These are phyloP conservation scores for Chascanopsetta lugubris DNA, from an alignment of 2,113 vertebrate species.

Conservation along the genomic window DNA sequence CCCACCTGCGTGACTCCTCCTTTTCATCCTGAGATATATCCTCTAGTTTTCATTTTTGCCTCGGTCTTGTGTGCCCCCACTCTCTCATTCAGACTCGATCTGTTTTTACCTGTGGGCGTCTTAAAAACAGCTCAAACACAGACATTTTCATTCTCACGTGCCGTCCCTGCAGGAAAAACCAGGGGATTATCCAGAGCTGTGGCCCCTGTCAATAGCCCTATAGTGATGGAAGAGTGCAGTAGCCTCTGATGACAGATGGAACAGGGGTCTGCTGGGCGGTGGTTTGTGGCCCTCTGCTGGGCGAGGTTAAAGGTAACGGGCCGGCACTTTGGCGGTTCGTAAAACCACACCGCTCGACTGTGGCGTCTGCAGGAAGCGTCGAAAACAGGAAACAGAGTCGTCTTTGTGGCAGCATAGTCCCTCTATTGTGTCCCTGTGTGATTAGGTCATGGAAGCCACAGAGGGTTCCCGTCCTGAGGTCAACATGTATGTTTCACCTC, in stretches of 20 bases:
- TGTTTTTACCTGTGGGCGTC: no score
- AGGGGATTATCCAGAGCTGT: no score
- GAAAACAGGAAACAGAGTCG: conserved; percentile 65
- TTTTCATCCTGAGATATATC: no score
- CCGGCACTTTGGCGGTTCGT: conserved; percentile 32
- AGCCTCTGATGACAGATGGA: neutral
- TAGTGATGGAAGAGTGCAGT: conserved; percentile 10
- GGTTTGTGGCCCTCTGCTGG: conserved; percentile 42
- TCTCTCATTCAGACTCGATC: no score
- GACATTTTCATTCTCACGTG: no score
- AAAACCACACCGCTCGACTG: conserved; percentile 47
- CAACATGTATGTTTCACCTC: conserved; percentile 50
- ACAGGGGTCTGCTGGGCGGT: conserved; percentile 29
- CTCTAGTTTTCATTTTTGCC: no score
- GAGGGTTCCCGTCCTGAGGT: conserved; percentile 65
- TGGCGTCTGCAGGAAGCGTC: conserved; percentile 45
- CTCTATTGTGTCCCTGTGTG: conserved; percentile 61
- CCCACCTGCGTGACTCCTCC: no score
- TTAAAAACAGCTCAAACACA: no score
- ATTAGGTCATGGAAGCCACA: conserved; percentile 36
- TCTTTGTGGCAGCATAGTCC: conserved; percentile 69
- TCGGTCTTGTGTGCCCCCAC: no score
- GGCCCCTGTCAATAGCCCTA: no score
- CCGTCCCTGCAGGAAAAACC: no score
- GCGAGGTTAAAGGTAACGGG: conserved; percentile 59